phyloP scores from a whole-genome alignment of 1,140 invertebrate genomes.

The Scylla paramamosain region DNA sequence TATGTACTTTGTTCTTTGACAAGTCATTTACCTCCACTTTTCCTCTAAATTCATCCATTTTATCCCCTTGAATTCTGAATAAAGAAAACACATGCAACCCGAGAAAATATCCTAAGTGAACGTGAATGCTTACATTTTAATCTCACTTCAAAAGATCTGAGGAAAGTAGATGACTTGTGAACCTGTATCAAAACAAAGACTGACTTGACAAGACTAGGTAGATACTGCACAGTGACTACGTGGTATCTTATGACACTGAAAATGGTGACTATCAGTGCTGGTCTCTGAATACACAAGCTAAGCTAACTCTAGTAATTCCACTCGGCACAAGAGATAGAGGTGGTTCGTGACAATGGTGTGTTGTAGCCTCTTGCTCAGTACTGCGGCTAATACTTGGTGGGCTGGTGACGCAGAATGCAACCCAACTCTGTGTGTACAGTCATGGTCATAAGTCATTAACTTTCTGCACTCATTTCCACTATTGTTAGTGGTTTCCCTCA shows the following conservation, averaged over 20 bases:
- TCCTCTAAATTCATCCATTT: not conserved
- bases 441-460: no score
- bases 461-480: no score
- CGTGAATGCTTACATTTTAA: not conserved
- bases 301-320: not conserved
- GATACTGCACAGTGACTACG: not conserved
- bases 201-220: not conserved
- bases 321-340: not conserved
- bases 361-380: not conserved
- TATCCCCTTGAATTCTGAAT: no score
- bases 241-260: not conserved
- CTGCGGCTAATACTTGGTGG: not conserved
- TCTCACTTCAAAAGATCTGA: not conserved
- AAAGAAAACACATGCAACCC: not conserved
- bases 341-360: not conserved
- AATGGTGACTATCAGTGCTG: not conserved
- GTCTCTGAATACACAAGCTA: conserved; percentile 9
- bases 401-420: not conserved
- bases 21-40: not conserved
- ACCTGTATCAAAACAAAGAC: conserved; percentile 3
- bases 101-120: not conserved
- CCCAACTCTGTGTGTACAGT: not conserved
- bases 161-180: conserved; percentile 8
- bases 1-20: not conserved
- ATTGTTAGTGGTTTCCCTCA: no score